Evolutionary conservation across 2,888 invertebrate genomes (phyloP), one percentile per base, ranked within the genome.

Genomic region (Machimus rusticus): DNA sequence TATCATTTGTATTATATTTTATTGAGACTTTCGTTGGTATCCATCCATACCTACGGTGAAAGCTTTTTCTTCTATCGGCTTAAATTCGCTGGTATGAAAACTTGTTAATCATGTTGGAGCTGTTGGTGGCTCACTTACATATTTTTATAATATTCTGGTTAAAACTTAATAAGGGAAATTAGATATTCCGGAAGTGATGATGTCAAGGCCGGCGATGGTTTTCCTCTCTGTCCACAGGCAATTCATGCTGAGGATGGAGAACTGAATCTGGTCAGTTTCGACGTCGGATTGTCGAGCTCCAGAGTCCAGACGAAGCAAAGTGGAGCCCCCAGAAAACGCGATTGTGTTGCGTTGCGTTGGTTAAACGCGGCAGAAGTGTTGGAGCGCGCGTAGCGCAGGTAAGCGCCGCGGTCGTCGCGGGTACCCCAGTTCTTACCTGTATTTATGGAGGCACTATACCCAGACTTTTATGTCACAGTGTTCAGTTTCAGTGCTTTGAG

Each of bases 401-500:
- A 66, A 66, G 23, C 66, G 28, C 66, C 66, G n/a, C n/a, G n/a
- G n/a, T 66, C 28, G 3, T 23, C 12, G 66, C 51, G 51, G 51
- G 12, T 23, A 28, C 23, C 12, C 66, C 66, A 66, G 23, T 66
- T 66, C 66, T 23, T 66, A 66, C 66, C 66, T 66, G 66, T 66
- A 66, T 66, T 66, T 28, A 66, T 23, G 19, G 19, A 23, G 23
- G 4, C 23, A 66, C 66, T 28, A 66, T 66, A 28, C 23, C 66
- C 23, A 12, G 66, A 66, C 76, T 76, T 31, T 14, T 23, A n/a
- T 76, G 34, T 76, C 76, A 39, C 34, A 39, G 81, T 81, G 34
- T 81, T 81, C 51, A 55, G 51, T 46, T 81, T 81, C 55, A 81
- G 81, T 81, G 81, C 81, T 81, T 81, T 37, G 43, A 81, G 51